Evolutionary conservation across 2,797 vertebrate species (phyloP).

Genomic region (Apogon talboti): DNA sequence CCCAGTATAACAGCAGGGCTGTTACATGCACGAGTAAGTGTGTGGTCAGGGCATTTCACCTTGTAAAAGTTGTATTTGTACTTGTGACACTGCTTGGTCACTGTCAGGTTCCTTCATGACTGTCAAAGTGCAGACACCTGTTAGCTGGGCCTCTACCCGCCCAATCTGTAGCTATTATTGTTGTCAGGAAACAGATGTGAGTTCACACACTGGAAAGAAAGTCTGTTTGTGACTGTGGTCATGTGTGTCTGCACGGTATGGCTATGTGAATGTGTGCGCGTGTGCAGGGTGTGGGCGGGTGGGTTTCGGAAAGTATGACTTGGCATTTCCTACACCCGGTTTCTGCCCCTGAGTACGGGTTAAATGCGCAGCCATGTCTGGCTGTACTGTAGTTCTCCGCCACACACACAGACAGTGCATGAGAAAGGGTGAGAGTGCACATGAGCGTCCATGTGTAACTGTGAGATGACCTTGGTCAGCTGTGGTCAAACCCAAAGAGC

Average conservation of each 20-base stretch:
- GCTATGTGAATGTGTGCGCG: conserved; percentile 65
- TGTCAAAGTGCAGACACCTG: conserved; percentile 82
- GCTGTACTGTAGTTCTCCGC: conserved; percentile 57
- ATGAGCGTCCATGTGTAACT: conserved; percentile 70
- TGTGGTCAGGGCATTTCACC: conserved; percentile 41
- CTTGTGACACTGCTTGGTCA: conserved; percentile 55
- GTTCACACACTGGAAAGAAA: conserved; percentile 87
- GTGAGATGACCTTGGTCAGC: conserved; percentile 77
- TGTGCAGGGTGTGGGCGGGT: conserved; percentile 78
- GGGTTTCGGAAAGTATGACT: conserved; percentile 89
- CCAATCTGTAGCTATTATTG: conserved; percentile 84
- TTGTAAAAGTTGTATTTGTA: conserved; percentile 50
- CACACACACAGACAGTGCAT: conserved; percentile 46
- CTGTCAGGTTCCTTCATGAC: conserved; percentile 61
- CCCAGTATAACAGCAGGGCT: conserved; percentile 34
- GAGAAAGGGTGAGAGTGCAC: conserved; percentile 48
- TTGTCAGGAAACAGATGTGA: conserved; percentile 90
- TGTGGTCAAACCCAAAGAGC: conserved; percentile 72
- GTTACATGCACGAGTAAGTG: conserved; percentile 38
- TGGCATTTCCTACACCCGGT: conserved; percentile 82
- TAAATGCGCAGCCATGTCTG: conserved; percentile 76
- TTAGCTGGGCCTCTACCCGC: conserved; percentile 70
- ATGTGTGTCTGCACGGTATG: conserved; percentile 82
- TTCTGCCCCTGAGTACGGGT: conserved; percentile 76
- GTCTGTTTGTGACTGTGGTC: conserved; percentile 86